Base-by-base conservation (phyloP, 2,888 invertebrate genomes). In the Pycnomerus fuliginosus region DNA sequence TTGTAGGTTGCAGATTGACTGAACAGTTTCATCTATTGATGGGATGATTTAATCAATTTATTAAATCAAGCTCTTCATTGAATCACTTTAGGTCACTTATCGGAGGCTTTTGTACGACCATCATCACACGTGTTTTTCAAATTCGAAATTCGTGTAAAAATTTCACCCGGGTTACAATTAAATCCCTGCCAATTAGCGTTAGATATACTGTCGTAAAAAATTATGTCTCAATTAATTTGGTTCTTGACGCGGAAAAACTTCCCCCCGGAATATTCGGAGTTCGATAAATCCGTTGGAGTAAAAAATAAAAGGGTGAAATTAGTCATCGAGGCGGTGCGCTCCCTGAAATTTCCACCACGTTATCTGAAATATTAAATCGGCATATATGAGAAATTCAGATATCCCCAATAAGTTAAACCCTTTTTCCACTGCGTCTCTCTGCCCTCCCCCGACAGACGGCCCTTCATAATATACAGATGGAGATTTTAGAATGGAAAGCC, bases 11-110 rank as follows among this genome's bases (percentile, higher is more conserved):
- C 37, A 44, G 65, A 66, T 68, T 67, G 66, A 65, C 66, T 69
- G 63, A 68, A 69, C 69, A 68, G 65, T 64, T 67, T 57, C 64
- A 67, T 69, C 65, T 67, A 69, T 69, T 68, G 66, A 67, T 68
- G 62, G 65, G 57, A 62, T 65, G 65, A 67, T 65, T 67, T 62
- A 62, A 68, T 69, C 62, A 66, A 66, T 60, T 67, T 65, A 69
- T 68, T 67, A 65, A 68, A 67, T 68, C 65, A 66, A 43, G 41
- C 47, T 38, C 37, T 35, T 36, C 32, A 42, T 47, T 47, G 47
- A 47, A 47, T 47, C 47, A 47, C 37, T 47, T 47, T 37, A 47
- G 47, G 47, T 43, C 42, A 43, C 39, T 46, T 41, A 46, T 42
- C 23, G 46, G 32, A 8, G n/a, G 7, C 5, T 20, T 20, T 25